Evolutionary conservation across 1,140 invertebrate species (phyloP).

Genomic region (Andrena cerasifolii): DNA sequence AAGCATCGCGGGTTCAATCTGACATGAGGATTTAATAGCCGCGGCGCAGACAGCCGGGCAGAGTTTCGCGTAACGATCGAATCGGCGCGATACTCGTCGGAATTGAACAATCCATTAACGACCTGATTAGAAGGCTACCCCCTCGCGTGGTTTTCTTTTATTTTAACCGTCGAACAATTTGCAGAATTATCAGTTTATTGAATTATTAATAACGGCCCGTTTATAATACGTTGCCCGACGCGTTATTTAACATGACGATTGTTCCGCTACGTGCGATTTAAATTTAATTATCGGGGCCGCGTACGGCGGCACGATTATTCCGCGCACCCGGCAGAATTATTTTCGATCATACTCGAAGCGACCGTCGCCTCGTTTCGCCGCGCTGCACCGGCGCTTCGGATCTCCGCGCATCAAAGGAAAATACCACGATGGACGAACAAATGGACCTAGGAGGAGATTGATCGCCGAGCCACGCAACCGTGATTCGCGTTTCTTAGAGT

Average conservation of each 20-base stretch:
- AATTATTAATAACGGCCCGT: constrained; percentile 25
- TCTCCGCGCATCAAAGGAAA: too few relatives aligned
- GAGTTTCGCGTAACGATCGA: neutral
- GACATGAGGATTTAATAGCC: neutral
- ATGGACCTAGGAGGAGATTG: neutral
- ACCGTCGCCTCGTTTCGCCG: neutral
- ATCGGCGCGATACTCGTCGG: neutral
- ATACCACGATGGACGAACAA: too few relatives aligned
- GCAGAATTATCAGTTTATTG: constrained; percentile 5
- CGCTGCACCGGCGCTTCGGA: neutral
- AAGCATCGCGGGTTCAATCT: too few relatives aligned
- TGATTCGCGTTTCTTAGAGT: too few relatives aligned
- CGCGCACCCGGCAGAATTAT: neutral
- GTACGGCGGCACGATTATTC: neutral
- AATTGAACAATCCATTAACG: constrained; percentile 1
- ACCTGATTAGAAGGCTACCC: neutral
- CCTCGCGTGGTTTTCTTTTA: neutral
- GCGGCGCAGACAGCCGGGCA: too few relatives aligned
- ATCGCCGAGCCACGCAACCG: neutral
- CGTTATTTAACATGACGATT: constrained; percentile 13
- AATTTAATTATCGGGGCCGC: neutral
- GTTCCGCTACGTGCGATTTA: neutral
- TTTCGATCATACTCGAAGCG: too few relatives aligned
- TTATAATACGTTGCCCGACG: neutral
- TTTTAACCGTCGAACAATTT: neutral